Conservation (phyloP, 1,140 invertebrate species). For the Temnothorax longispinosus region DNA sequence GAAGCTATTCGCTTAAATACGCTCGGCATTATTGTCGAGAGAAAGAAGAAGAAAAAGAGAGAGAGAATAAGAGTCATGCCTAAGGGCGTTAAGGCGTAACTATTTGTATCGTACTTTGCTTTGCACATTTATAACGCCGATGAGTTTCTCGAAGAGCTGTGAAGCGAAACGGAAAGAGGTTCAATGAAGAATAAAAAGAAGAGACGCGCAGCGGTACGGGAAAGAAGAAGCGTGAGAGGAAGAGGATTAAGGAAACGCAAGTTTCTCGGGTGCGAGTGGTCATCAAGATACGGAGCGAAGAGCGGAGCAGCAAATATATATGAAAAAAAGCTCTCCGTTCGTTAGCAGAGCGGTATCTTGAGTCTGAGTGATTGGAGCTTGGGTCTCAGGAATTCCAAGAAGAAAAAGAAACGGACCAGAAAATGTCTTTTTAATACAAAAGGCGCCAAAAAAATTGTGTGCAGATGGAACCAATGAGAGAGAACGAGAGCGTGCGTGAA, state of each 20-base stretch:
- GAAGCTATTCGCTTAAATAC: constrained; percentile 31
- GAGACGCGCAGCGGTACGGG: neutral
- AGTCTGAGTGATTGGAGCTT: constrained; percentile 27
- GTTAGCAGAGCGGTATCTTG: constrained; percentile 41
- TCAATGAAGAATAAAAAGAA: neutral
- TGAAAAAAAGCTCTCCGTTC: constrained; percentile 66
- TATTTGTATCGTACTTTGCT: constrained; percentile 69
- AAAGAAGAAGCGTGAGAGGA: neutral
- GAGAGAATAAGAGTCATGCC: constrained; percentile 34
- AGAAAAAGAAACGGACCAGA: constrained; percentile 64
- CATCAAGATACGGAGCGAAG: constrained; percentile 39
- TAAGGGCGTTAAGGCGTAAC: constrained; percentile 31
- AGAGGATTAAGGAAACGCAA: constrained; percentile 38
- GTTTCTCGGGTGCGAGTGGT: constrained; percentile 31
- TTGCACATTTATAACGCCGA: constrained; percentile 50
- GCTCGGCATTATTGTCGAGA: neutral
- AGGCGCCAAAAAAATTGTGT: constrained; percentile 71
- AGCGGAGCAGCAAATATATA: constrained; percentile 69
- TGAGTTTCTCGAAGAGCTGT: constrained; percentile 19
- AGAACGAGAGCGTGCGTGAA: constrained; percentile 8
- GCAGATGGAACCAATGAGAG: constrained; percentile 37
- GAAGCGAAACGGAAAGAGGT: neutral
- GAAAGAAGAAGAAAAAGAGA: neutral
- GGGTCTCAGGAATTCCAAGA: constrained; percentile 62
- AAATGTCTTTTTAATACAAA: constrained; percentile 76